A percentile compares a stretch with the other conserved stretches of the same genome.
phyloP scores from a whole-genome alignment of 2,113 vertebrate genomes.

The Toxotes jaculatrix region DNA sequence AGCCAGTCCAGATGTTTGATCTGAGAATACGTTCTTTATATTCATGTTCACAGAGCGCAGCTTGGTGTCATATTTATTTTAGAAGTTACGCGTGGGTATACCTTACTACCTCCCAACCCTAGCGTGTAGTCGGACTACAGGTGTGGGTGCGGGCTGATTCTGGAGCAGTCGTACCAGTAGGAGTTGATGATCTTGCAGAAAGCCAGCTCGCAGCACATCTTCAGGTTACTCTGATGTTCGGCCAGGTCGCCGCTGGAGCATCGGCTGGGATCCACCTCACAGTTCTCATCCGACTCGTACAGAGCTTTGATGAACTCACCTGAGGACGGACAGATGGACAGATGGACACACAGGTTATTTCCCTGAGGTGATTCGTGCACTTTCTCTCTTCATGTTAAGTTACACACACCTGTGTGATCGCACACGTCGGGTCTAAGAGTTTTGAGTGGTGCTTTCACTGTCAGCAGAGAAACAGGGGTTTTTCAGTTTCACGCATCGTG shows the following conservation, averaged over 20 bases:
- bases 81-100: too few species aligned
- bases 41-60: too few species aligned
- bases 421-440: too few species aligned
- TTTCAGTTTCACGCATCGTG: background rate
- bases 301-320: slow-evolving; percentile 97
- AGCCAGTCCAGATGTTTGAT: too few species aligned
- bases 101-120: too few species aligned
- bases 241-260: slow-evolving; percentile 88
- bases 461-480: background rate
- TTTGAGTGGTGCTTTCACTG: background rate
- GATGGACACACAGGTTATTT: too few species aligned
- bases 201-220: slow-evolving; percentile 98
- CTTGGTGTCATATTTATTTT: too few species aligned
- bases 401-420: too few species aligned
- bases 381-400: too few species aligned
- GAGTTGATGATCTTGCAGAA: slow-evolving; percentile 99
- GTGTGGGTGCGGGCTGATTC: background rate
- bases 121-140: too few species aligned
- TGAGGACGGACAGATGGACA: slow-evolving; percentile 47
- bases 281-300: slow-evolving; percentile 98
- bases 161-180: slow-evolving; percentile 87
- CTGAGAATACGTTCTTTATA: too few species aligned
- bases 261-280: slow-evolving; percentile 94
- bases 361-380: too few species aligned
- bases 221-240: slow-evolving; percentile 96